Evolutionary conservation across 2,113 vertebrate species (phyloP), one percentile per base, ranked within the genome.

Genomic region (Phyllopteryx taeniolatus): DNA sequence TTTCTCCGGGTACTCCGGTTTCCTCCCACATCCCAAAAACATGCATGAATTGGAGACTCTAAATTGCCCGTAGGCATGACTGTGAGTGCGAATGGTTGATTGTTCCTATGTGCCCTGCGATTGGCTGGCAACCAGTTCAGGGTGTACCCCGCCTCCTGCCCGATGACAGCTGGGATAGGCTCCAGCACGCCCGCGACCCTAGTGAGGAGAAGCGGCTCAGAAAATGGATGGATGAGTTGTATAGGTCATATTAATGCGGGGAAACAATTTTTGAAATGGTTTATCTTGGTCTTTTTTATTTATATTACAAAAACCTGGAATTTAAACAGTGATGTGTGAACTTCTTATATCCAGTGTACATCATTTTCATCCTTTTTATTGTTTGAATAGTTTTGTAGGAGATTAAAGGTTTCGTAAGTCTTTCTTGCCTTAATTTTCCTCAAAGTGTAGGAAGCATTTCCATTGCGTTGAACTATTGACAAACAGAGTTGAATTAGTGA

Each of bases 371-470:
- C 91, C 83, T 94, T 92, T 88, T 94, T 92, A 89, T 93, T 89
- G 87, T 93, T 93, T 91, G 77, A 85, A 93, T 94, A 92, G 90
- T 94, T 95, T 96, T 90, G 79, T 94, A 96, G 92, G 94, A 94
- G 94, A 94, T 94, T 91, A 94, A 93, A 94, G 94, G 93, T 96
- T 96, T 95, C 93, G 93, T 94, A 93, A 95, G 94, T 97, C 94
- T 96, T 97, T 96, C 95, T 97, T 98, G 97, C 96, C 97, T 99
- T 99, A 99, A 98, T 98, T 98, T 98, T 95, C 93, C 95, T 94
- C 86, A 94, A 95, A 88, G 93, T 95, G 93, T 92, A 92, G 94
- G 27, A 65, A 77, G 83, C 77, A 60, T 85, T 88, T 89, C 81
- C 87, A 74, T 83, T 75, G 84, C 88, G 76, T 85, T 81, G 82